These are phyloP conservation scores for Drepana falcataria DNA, from an alignment of 2,888 invertebrate species.

Conservation along the genomic window DNA sequence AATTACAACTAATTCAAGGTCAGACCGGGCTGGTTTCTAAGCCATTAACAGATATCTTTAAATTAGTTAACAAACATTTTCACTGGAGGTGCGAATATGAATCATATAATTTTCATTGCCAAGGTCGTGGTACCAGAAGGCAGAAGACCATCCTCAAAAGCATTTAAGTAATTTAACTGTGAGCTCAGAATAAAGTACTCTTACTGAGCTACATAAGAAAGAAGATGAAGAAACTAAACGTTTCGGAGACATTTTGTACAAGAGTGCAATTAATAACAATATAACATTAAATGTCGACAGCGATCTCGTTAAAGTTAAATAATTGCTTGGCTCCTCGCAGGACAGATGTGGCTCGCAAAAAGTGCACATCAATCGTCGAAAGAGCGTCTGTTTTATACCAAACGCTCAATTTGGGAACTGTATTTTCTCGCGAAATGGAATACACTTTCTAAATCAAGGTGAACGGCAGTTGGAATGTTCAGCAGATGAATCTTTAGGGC, in stretches of 20 bases:
- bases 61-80: too few relatives aligned
- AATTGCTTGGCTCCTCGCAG: not conserved
- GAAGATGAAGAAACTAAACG: not conserved
- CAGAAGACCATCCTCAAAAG: too few relatives aligned
- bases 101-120: too few relatives aligned
- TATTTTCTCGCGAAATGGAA: not conserved
- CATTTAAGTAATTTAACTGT: too few relatives aligned
- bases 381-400: not conserved
- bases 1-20: too few relatives aligned
- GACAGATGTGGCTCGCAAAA: not conserved
- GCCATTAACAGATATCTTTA: too few relatives aligned
- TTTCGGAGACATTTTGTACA: not conserved
- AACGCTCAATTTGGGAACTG: not conserved
- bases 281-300: not conserved
- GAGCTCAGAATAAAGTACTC: too few relatives aligned
- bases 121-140: too few relatives aligned
- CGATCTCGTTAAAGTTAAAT: not conserved
- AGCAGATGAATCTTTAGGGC: not conserved
- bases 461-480: not conserved
- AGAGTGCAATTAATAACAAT: slow-evolving; percentile 1
- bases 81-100: too few relatives aligned
- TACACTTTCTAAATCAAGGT: not conserved
- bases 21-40: too few relatives aligned
- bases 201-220: too few relatives aligned
- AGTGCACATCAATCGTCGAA: not conserved